Conservation (phyloP, 2,888 invertebrate species). For the Aelia acuminata region DNA sequence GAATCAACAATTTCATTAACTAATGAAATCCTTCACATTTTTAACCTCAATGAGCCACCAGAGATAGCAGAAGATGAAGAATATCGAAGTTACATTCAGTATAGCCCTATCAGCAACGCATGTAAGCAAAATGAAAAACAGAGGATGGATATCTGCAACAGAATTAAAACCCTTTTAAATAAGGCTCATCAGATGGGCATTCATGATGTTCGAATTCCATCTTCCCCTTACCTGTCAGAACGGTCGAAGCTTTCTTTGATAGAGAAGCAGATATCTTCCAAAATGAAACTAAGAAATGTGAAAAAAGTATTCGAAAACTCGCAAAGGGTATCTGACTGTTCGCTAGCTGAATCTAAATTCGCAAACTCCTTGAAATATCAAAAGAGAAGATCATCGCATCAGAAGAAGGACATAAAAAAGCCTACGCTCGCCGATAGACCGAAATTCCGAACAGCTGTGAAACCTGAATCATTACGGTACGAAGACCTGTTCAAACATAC, state of each 20-base stretch:
- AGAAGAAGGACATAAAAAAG: neutral
- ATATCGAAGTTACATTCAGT: neutral
- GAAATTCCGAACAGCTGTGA: constrained; percentile 16
- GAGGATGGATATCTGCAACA: neutral
- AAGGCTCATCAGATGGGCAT: constrained; percentile 57
- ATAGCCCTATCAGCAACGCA: neutral
- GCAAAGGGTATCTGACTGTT: neutral
- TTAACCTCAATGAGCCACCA: constrained; percentile 53
- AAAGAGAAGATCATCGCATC: neutral
- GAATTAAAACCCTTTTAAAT: constrained; percentile 26
- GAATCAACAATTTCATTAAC: neutral
- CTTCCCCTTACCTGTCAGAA: constrained; percentile 53
- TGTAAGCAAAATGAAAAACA: neutral
- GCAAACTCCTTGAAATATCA: neutral
- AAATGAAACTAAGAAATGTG: constrained; percentile 35
- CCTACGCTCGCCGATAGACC: constrained; percentile 19
- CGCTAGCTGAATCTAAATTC: neutral
- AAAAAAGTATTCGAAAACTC: neutral
- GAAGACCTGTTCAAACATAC: constrained; percentile 14
- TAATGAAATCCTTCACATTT: constrained; percentile 50
- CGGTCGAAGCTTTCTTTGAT: constrained; percentile 59
- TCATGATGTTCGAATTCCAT: constrained; percentile 56
- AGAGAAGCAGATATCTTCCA: constrained; percentile 54
- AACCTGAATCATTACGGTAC: constrained; percentile 12
- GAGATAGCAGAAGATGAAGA: constrained; percentile 44